Conservation (phyloP, 1,140 invertebrate species). For the Batillaria attramentaria region DNA sequence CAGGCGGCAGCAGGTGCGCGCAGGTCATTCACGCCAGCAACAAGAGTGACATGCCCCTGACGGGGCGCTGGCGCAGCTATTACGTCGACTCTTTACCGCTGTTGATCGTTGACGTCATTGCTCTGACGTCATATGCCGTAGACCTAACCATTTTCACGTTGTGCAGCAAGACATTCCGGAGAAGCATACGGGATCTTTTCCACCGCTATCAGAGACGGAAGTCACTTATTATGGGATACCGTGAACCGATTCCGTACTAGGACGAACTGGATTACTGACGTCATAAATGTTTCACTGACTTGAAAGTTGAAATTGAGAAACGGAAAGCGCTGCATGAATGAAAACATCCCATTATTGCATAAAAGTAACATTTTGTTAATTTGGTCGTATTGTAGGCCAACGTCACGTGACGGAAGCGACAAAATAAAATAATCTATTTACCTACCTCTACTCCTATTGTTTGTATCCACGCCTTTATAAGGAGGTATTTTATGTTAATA, state of each 20-base stretch:
- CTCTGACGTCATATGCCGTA: conserved; percentile 29
- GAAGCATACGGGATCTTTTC: not conserved
- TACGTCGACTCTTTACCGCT: conserved; percentile 20
- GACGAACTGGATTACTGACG: not conserved
- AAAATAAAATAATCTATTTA: too few relatives aligned
- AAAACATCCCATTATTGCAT: too few relatives aligned
- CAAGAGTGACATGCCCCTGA: conserved; percentile 7
- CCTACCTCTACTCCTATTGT: too few relatives aligned
- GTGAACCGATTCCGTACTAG: conserved; percentile 14
- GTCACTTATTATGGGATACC: conserved; percentile 18
- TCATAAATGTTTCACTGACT: not conserved
- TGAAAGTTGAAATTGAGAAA: too few relatives aligned
- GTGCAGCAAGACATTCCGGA: conserved; percentile 30
- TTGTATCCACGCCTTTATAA: too few relatives aligned
- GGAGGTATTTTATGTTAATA: too few relatives aligned
- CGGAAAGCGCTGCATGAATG: too few relatives aligned
- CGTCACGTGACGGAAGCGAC: too few relatives aligned
- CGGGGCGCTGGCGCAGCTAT: conserved; percentile 30
- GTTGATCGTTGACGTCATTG: conserved; percentile 22
- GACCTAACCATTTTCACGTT: conserved; percentile 30
- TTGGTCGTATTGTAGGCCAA: too few relatives aligned
- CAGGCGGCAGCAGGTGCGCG: not conserved
- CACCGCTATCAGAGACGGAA: conserved; percentile 25
- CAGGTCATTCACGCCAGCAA: not conserved
- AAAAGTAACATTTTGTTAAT: too few relatives aligned